Conservation (phyloP, 1,140 invertebrate genomes). For the Caerostris darwini region DNA sequence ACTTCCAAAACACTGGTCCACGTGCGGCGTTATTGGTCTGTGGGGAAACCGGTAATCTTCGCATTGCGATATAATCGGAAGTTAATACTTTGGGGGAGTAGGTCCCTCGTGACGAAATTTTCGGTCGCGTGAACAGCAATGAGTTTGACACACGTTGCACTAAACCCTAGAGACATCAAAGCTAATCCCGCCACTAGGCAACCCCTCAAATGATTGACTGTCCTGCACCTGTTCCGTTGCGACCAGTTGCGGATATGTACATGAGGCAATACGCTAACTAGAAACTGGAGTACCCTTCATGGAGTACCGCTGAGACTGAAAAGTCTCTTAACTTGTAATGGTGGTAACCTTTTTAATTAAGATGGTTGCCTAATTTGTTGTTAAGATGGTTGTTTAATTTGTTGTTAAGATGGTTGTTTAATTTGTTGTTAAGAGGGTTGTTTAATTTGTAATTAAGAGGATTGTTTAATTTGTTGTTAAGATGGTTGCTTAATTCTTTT, state of each 20-base stretch:
- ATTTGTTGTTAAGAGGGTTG: no score
- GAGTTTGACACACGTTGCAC: not conserved
- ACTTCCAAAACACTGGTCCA: not conserved
- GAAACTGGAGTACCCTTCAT: not conserved
- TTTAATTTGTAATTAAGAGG: no score
- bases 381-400: no score
- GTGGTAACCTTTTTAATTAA: no score
- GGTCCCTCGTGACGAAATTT: constrained; percentile 20
- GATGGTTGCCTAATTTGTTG: no score
- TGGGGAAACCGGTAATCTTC: constrained; percentile 57
- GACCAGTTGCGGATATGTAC: not conserved
- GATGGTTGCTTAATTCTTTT: no score
- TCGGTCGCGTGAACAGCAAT: constrained; percentile 57
- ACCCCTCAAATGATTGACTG: constrained; percentile 7
- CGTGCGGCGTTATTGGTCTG: constrained; percentile 46
- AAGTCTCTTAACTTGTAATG: no score
- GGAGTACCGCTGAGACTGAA: no score
- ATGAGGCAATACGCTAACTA: not conserved
- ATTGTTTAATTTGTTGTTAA: no score
- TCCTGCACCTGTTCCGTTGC: constrained; percentile 45
- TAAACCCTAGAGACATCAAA: constrained; percentile 27
- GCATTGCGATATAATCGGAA: constrained; percentile 67
- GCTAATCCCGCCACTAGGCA: constrained; percentile 34
- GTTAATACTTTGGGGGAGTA: constrained; percentile 45
- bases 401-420: no score